Conservation (phyloP, 1,140 invertebrate genomes). For the Apis dorsata region DNA sequence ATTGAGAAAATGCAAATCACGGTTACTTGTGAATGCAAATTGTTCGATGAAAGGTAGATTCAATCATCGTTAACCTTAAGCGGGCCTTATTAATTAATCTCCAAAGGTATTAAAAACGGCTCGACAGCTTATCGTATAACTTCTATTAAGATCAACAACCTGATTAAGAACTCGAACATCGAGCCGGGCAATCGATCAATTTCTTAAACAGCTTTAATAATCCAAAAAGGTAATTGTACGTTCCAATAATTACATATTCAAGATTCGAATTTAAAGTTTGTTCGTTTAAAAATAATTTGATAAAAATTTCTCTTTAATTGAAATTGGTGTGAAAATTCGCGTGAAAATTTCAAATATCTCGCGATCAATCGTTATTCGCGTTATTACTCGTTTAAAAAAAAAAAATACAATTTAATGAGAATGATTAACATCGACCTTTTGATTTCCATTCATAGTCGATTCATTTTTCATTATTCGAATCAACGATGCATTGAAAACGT, state of each 20-base stretch:
- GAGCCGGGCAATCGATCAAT: conserved; percentile 8
- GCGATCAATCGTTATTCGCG: neutral
- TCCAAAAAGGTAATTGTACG: no score
- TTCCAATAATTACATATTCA: no score
- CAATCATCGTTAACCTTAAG: conserved; percentile 6
- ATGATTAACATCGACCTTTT: neutral
- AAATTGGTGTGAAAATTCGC: neutral
- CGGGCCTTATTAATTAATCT: neutral
- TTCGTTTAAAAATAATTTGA: no score
- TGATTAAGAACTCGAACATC: neutral
- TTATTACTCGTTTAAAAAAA: conserved; percentile 1
- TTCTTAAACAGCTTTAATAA: neutral
- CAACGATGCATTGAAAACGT: neutral
- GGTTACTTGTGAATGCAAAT: conserved; percentile 15
- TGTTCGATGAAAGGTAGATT: neutral
- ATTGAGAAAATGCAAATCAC: conserved; percentile 39
- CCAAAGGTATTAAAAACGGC: neutral
- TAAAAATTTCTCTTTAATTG: no score
- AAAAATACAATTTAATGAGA: neutral
- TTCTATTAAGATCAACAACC: conserved; percentile 18
- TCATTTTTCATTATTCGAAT: neutral
- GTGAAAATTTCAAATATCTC: neutral
- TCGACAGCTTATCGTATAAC: neutral
- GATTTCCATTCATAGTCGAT: neutral
- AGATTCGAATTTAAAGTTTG: no score